Evolutionary conservation across 2,797 vertebrate genomes (phyloP).

Genomic region (Iguana delicatissima): DNA sequence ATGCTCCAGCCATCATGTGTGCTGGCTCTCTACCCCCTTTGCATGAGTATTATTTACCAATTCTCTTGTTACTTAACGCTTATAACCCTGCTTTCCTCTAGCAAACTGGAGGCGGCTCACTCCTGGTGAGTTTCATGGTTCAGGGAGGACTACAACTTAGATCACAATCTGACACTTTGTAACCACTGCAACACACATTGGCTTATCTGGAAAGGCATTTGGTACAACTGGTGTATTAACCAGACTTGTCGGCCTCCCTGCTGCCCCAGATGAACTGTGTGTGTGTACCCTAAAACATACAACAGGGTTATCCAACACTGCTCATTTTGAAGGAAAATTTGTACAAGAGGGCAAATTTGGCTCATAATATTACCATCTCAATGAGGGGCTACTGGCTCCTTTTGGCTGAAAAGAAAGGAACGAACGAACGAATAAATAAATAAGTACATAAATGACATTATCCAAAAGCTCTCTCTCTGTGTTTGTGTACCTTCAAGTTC

Average conservation of each 20-base stretch:
- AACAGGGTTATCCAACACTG: neutral
- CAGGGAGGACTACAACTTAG: neutral
- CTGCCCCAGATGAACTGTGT: neutral
- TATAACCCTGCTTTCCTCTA: too few species aligned
- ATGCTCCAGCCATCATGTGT: too few species aligned
- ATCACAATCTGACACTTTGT: neutral
- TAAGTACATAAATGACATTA: too few species aligned
- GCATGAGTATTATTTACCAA: too few species aligned
- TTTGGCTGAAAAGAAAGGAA: too few species aligned
- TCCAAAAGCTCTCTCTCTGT: too few species aligned
- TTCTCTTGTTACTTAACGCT: too few species aligned
- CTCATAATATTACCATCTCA: neutral
- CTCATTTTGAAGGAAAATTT: neutral
- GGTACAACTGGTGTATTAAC: neutral
- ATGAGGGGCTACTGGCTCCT: neutral
- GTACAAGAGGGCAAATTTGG: neutral
- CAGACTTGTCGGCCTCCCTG: neutral
- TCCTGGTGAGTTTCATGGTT: neutral
- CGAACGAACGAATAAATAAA: too few species aligned
- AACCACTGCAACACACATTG: neutral
- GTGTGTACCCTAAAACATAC: neutral
- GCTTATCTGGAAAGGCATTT: neutral
- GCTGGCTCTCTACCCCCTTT: too few species aligned
- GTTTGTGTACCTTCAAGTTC: too few species aligned
- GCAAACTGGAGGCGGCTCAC: too few species aligned